A percentile compares a stretch with the other conserved stretches of the same genome.
Evolutionary conservation across 2,888 invertebrate genomes (phyloP).

Genomic region (Acanthosepion lycidas): DNA sequence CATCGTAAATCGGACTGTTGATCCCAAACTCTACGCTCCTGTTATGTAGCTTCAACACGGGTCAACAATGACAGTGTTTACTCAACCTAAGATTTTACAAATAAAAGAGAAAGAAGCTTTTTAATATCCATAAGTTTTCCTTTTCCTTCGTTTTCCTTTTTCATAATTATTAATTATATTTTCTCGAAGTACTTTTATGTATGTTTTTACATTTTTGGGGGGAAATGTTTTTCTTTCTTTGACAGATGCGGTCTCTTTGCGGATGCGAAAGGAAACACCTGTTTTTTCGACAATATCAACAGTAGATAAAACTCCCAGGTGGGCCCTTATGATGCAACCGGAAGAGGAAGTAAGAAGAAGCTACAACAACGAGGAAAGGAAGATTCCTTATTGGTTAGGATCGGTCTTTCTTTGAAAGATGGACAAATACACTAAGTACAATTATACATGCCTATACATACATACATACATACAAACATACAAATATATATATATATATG

Average conservation of each 20-base stretch:
- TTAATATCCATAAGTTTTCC: too few species aligned
- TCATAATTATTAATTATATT: not conserved
- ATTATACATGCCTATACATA: not conserved
- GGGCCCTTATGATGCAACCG: not conserved
- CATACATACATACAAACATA: not conserved
- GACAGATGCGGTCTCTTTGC: not conserved
- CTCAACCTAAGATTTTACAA: not conserved
- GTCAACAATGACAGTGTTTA: not conserved
- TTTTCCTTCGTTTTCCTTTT: not conserved
- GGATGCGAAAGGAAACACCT: not conserved
- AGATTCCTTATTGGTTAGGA: not conserved
- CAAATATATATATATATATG: conserved; percentile 21
- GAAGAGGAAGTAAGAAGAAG: not conserved
- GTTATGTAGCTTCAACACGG: not conserved
- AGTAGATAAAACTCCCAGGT: not conserved
- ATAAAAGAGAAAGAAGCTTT: not conserved
- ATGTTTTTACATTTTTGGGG: not conserved
- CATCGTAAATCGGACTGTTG: too few species aligned
- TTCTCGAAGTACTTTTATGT: not conserved
- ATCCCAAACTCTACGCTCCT: too few species aligned
- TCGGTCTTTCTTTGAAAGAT: not conserved
- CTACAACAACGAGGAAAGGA: not conserved
- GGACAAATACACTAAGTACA: too few species aligned
- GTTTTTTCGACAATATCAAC: not conserved
- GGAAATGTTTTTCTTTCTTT: not conserved